phyloP scores from a whole-genome alignment of 2,888 invertebrate species.

The Beris morrisii region DNA sequence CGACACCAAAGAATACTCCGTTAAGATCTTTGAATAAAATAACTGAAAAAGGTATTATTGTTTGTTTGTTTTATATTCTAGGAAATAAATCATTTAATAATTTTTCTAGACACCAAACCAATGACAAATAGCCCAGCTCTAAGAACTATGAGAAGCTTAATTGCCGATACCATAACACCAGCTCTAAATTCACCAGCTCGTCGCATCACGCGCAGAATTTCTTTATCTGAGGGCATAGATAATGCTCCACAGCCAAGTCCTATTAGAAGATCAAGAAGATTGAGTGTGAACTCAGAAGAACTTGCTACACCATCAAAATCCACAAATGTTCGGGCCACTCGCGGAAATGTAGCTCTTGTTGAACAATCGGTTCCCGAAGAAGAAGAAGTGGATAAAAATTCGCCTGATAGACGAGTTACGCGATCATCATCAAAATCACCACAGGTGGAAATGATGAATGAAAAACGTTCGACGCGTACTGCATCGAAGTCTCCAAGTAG shows the following conservation, averaged over 20 bases:
- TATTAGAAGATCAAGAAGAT: slow-evolving; percentile 12
- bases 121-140: slow-evolving; percentile 9
- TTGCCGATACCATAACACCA: slow-evolving; percentile 9
- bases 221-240: background rate
- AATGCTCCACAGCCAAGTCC: slow-evolving; percentile 7
- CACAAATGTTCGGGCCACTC: background rate
- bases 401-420: background rate
- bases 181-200: slow-evolving; percentile 4
- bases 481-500: background rate
- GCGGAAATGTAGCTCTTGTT: background rate
- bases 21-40: background rate
- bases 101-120: background rate
- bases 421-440: background rate
- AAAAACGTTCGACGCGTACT: background rate
- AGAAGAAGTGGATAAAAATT: background rate
- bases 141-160: background rate
- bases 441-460: background rate
- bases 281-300: slow-evolving; percentile 15
- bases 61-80: too few relatives aligned
- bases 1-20: slow-evolving; percentile 1
- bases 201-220: slow-evolving; percentile 6
- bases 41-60: background rate
- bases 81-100: background rate
- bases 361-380: slow-evolving; percentile 22
- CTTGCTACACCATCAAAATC: slow-evolving; percentile 13